Percentiles rank a stretch among this genome's conserved stretches.
Evolutionary conservation across 2,888 invertebrate species (phyloP).

Genomic region (Miltochrista miniata): DNA sequence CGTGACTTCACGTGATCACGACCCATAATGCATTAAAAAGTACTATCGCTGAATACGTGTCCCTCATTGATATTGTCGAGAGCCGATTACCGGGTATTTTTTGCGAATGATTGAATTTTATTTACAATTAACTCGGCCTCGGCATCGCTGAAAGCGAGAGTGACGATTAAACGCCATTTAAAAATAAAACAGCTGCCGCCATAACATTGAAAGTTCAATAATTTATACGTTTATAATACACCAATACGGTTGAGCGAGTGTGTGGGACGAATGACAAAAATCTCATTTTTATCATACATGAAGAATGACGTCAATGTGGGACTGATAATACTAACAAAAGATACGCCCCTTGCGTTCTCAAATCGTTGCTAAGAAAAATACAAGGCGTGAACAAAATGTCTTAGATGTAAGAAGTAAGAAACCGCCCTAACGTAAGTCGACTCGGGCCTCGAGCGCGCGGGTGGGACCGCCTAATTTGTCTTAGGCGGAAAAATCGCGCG

Average conservation of each 20-base stretch:
- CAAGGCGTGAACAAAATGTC: conserved; percentile 63
- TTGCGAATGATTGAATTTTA: conserved; percentile 83
- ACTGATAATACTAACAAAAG: background rate
- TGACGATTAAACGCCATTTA: conserved; percentile 82
- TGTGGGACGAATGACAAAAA: background rate
- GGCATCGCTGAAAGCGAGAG: conserved; percentile 73
- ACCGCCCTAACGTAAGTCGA: conserved; percentile 67
- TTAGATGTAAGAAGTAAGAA: conserved; percentile 68
- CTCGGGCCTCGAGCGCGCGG: conserved; percentile 53
- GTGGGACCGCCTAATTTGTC: conserved; percentile 81
- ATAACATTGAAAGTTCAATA: conserved; percentile 62
- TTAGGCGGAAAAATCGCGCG: conserved; percentile 83
- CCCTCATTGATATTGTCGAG: conserved; percentile 75
- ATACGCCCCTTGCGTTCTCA: conserved; percentile 6
- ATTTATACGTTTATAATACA: conserved; percentile 48
- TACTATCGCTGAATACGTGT: conserved; percentile 52
- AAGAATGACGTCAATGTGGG: background rate
- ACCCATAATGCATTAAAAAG: conserved; percentile 45
- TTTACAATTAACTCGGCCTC: conserved; percentile 81
- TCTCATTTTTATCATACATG: background rate
- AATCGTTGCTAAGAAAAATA: conserved; percentile 33
- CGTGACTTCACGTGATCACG: conserved; percentile 33
- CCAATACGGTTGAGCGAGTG: conserved; percentile 2
- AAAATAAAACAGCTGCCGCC: conserved; percentile 79
- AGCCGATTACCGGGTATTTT: conserved; percentile 76